These are phyloP conservation scores for Caradrina clavipalpis DNA, from an alignment of 2,888 invertebrate genomes.

Conservation along the genomic window DNA sequence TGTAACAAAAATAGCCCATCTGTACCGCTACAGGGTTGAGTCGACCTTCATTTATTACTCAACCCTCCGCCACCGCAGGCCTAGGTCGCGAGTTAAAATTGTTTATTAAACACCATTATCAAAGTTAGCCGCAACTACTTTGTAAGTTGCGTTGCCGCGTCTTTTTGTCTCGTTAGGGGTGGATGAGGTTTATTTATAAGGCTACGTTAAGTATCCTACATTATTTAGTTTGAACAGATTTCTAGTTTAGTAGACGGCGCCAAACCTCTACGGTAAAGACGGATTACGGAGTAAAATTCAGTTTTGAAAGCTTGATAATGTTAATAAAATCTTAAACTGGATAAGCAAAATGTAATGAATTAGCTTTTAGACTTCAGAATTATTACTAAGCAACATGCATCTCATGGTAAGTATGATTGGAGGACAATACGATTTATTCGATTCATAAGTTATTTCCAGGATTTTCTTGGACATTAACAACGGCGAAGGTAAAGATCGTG, in stretches of 20 bases:
- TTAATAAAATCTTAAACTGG: no score
- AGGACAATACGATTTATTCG: no score
- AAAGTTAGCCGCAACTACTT: slow-evolving; percentile 54
- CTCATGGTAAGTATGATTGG: no score
- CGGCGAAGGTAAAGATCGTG: no score
- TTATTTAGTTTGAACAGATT: background rate
- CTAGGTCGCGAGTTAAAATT: slow-evolving; percentile 59
- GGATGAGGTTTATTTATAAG: slow-evolving; percentile 2
- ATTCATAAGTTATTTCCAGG: no score
- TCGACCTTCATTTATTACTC: slow-evolving; percentile 60
- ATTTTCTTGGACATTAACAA: no score
- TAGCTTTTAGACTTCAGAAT: no score
- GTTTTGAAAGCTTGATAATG: no score
- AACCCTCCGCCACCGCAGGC: slow-evolving; percentile 53
- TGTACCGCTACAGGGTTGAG: slow-evolving; percentile 40
- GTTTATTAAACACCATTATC: slow-evolving; percentile 64
- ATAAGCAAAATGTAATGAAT: no score
- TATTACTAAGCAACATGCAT: no score
- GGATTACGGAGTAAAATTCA: no score
- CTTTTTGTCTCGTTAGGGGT: slow-evolving; percentile 56
- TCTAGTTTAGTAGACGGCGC: background rate
- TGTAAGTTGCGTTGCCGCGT: slow-evolving; percentile 35
- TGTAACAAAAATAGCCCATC: slow-evolving; percentile 52
- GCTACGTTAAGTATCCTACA: background rate
- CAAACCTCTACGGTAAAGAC: no score